These are phyloP conservation scores for Cosmorhoe ocellata DNA, from an alignment of 2,888 invertebrate genomes.

Conservation along the genomic window DNA sequence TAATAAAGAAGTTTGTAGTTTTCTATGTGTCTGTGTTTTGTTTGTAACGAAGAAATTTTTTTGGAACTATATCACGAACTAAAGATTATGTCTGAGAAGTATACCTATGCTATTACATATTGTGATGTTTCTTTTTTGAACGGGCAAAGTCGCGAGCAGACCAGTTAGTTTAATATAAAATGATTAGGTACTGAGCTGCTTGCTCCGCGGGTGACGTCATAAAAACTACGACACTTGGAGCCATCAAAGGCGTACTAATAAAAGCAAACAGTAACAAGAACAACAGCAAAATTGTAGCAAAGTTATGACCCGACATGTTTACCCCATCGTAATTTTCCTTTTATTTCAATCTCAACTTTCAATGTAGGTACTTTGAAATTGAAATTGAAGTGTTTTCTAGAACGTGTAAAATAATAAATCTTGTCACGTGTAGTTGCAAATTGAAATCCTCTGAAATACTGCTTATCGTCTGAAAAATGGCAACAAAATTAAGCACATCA, in stretches of 20 bases:
- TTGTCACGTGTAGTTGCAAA: too few relatives aligned
- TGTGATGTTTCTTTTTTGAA: too few relatives aligned
- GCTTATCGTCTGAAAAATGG: too few relatives aligned
- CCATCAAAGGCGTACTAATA: constrained; percentile 68
- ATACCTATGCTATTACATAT: too few relatives aligned
- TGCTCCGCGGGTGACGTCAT: constrained; percentile 48
- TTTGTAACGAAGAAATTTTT: too few relatives aligned
- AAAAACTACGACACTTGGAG: constrained; percentile 65
- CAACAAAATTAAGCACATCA: too few relatives aligned
- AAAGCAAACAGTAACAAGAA: constrained; percentile 62
- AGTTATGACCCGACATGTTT: constrained; percentile 41
- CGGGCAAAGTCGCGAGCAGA: too few relatives aligned
- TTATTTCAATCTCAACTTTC: constrained; percentile 26
- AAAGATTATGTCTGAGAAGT: too few relatives aligned
- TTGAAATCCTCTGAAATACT: too few relatives aligned
- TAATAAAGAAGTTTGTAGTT: too few relatives aligned
- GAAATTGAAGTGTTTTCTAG: constrained; percentile 2
- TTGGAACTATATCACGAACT: too few relatives aligned
- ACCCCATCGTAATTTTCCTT: constrained; percentile 39
- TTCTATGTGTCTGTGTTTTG: too few relatives aligned
- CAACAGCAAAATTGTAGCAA: constrained; percentile 56
- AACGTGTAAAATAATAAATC: not conserved
- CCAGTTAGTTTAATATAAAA: constrained; percentile 55
- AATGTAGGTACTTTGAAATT: constrained; percentile 9
- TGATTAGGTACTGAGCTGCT: constrained; percentile 56